These are phyloP conservation scores for Odontothrips loti DNA, from an alignment of 2,888 invertebrate species.

Conservation along the genomic window DNA sequence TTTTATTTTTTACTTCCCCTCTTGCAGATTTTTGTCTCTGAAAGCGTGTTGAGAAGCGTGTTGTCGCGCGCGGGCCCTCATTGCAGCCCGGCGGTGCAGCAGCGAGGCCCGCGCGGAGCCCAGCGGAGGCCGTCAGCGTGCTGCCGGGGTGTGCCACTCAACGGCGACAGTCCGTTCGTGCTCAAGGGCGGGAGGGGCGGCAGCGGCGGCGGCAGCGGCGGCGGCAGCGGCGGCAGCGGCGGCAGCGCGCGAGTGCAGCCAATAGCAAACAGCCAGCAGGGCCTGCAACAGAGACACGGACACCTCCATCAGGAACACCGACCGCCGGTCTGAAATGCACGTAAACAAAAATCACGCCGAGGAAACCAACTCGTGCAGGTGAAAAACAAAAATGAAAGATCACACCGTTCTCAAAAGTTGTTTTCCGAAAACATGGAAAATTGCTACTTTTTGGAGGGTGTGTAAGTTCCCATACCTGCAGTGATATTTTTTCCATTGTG, in stretches of 20 bases:
- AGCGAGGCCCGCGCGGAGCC: too few relatives aligned
- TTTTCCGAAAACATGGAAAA: too few relatives aligned
- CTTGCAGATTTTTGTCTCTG: constrained; percentile 20
- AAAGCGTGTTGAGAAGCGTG: constrained; percentile 5
- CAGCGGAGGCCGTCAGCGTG: too few relatives aligned
- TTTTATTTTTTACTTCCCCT: not conserved
- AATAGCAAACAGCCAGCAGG: not conserved
- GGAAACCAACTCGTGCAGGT: too few relatives aligned
- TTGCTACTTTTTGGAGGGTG: too few relatives aligned
- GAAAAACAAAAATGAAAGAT: too few relatives aligned
- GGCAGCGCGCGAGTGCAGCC: not conserved
- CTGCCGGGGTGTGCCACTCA: not conserved
- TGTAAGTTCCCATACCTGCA: too few relatives aligned
- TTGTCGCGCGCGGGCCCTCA: not conserved
- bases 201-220: not conserved
- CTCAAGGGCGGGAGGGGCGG: not conserved
- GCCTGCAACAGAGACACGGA: not conserved
- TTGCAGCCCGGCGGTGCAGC: not conserved
- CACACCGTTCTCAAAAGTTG: too few relatives aligned
- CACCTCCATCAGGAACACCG: not conserved
- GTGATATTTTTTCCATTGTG: too few relatives aligned
- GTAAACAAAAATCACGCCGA: too few relatives aligned
- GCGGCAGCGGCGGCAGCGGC: not conserved
- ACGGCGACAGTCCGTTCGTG: constrained; percentile 3
- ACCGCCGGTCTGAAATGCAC: not conserved